Evolutionary conservation across 2,888 invertebrate genomes (phyloP), one percentile per base, ranked within the genome.

Genomic region (Sceliomorpha sp.): DNA sequence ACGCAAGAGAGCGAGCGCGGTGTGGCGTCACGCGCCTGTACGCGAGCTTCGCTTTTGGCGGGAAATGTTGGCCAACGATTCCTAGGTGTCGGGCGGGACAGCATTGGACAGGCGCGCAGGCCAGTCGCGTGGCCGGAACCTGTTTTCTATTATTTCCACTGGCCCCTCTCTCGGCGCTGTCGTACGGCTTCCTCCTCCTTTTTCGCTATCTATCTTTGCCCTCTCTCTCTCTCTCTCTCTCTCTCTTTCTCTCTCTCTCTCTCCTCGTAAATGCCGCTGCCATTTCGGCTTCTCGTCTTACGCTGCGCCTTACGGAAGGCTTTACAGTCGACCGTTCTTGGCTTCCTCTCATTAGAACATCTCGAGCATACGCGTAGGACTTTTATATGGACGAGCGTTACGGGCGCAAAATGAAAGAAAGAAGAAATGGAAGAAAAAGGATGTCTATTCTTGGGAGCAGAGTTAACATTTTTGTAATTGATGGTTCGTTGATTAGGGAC

Each of bases 111-210:
- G 60, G 55, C 66, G 66, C 66, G 71, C 50, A 39, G 48, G 37
- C 70, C 34, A 53, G 83, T 81, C 83, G 83, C 83, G 83, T 83
- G 83, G 83, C 83, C 73, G 64, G 67, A 82, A 83, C 83, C 80
- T 83, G 81, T 82, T 83, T 78, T 80, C 79, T 75, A 59, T 60
- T 55, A 55, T 44, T 51, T 55, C 53, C 27, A n/a, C 58, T 51
- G 42, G 39, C 51, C 59, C 12, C 27, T 26, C 27, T 26, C 13
- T 13, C 32, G 17, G 36, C 34, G 40, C 59, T 66, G 60, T 45
- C 72, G 60, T 51, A 42, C 60, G 42, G 50, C 73, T 73, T 73
- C 76, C 47, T 58, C 70, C 66, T 45, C 72, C n/a, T 64, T 71
- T 50, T 64, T 70, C 58, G 63, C 71, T 76, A 73, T 76, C 70